Evolutionary conservation across 2,888 invertebrate genomes (phyloP), one percentile per base, ranked within the genome.

Genomic region (Orchestes rusci): DNA sequence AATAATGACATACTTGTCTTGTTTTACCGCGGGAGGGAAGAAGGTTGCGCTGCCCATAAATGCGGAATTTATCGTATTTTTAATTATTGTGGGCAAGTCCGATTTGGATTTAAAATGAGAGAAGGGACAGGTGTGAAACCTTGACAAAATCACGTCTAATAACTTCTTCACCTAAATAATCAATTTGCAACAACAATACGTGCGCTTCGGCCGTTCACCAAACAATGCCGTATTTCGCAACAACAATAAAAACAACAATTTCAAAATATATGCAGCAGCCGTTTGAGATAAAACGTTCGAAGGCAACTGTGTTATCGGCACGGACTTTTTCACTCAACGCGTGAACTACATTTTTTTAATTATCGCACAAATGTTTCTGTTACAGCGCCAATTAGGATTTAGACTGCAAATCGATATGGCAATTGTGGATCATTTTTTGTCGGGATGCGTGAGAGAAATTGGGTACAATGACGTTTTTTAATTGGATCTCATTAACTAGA

Each of bases 351-450:
- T 37, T 44, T 43, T 48, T 48, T 43, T 29, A 43, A 43, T 48
- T 49, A 45, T 45, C 35, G 43, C 39, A 35, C 28, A 49, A 48
- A 46, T 33, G 42, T 40, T 48, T 40, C 16, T 40, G 37, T 44
- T 42, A 41, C 29, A 23, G 33, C 13, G 35, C 39, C 34, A 49
- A 49, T 49, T 45, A 49, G 31, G 36, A 32, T 29, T 27, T 29
- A 15, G 29, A 12, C 15, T 5, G 12, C 12, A 3, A 2, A 17
- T 34, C 34, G 34, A 36, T 19, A 36, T 36, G 23, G 19, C 12
- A n/a, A 10, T 12, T 5, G 8, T 10, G 31, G 8, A 30, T 10
- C 12, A 12, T 5, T 30, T 30, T 30, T 30, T n/a, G n/a, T 30
- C 8, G 8, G 12, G 8, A 30, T 30, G 12, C 5, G 31, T 10